Percentiles rank a stretch among this genome's conserved stretches.
These are phyloP conservation scores for Barnardius zonarius DNA, from an alignment of 2,113 vertebrate species.

Conservation along the genomic window DNA sequence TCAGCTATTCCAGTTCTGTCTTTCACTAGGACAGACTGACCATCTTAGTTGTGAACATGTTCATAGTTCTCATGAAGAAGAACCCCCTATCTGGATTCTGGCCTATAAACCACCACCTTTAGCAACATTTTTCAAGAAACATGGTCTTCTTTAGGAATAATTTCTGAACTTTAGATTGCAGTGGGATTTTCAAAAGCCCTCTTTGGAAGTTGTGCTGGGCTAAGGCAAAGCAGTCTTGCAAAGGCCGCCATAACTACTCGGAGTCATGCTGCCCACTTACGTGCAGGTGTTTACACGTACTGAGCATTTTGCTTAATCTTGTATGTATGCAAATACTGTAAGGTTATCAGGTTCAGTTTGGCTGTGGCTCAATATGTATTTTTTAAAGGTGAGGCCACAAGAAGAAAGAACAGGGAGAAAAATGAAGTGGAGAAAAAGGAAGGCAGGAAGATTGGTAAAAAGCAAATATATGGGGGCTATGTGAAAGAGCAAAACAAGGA, in stretches of 20 bases:
- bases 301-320: neutral
- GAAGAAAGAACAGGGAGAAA: neutral
- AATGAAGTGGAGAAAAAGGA: neutral
- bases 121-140: neutral
- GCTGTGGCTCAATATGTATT: neutral
- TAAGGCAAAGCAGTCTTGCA: neutral
- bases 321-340: neutral
- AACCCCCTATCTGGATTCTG: neutral
- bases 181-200: neutral
- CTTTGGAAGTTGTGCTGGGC: neutral
- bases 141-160: neutral
- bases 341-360: neutral
- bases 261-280: neutral
- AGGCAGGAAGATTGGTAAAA: neutral
- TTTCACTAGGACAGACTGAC: neutral
- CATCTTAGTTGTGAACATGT: neutral
- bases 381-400: neutral
- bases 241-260: neutral
- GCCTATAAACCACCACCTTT: neutral
- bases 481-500: neutral
- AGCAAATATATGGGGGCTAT: neutral
- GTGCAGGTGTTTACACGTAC: neutral
- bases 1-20: neutral
- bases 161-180: neutral
- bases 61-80: neutral